These are phyloP conservation scores for Anguilla anguilla DNA, from an alignment of 2,797 vertebrate genomes.

Conservation along the genomic window DNA sequence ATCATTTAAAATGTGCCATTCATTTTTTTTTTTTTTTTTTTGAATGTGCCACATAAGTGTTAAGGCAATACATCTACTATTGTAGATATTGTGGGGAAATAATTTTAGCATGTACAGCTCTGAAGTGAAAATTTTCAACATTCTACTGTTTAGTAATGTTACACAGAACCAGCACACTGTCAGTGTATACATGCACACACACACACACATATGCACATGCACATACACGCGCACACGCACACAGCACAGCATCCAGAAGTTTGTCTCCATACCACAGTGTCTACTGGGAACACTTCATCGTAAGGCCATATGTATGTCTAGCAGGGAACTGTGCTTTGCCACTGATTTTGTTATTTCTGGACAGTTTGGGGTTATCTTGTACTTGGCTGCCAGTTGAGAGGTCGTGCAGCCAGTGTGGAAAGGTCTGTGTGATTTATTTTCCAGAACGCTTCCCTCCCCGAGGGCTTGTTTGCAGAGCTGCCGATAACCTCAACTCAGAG, in stretches of 20 bases:
- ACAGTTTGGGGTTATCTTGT: background rate
- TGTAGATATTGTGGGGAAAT: no score
- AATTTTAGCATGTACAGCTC: no score
- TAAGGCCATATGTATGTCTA: background rate
- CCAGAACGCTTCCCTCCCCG: background rate
- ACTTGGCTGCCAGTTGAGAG: background rate
- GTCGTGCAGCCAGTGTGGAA: background rate
- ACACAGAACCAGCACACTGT: background rate
- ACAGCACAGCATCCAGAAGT: background rate
- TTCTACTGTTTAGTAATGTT: background rate
- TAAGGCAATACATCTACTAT: no score
- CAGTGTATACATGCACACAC: background rate
- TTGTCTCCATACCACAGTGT: background rate
- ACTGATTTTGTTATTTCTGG: constrained; percentile 27
- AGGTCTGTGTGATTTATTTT: background rate
- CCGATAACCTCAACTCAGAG: constrained; percentile 1
- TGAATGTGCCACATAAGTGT: no score
- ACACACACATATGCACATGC: background rate
- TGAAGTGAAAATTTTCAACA: background rate
- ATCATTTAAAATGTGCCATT: no score
- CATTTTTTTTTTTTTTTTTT: no score
- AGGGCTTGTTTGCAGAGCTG: background rate
- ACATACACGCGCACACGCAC: background rate
- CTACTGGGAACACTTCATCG: background rate
- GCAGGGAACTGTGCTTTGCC: background rate